These are phyloP conservation scores for Scleropages formosus DNA, from an alignment of 2,797 vertebrate genomes.

Conservation along the genomic window DNA sequence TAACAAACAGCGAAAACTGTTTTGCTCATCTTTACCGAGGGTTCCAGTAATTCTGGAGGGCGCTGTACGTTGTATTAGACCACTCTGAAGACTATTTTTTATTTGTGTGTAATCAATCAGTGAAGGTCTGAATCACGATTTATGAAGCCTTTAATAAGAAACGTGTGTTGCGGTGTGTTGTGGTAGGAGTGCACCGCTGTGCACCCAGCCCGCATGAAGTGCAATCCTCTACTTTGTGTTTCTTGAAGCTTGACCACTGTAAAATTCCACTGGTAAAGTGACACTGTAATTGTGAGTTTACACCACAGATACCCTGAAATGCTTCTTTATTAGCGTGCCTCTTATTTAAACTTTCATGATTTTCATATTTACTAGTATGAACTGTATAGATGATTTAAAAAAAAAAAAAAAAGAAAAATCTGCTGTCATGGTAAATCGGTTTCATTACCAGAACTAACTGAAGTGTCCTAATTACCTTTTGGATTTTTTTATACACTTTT, in stretches of 20 bases:
- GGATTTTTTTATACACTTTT: slow-evolving; percentile 3
- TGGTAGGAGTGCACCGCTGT: not conserved
- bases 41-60: too few species aligned
- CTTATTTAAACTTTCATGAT: not conserved
- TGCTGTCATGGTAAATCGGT: slow-evolving; percentile 18
- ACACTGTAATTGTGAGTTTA: slow-evolving; percentile 1
- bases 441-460: slow-evolving; percentile 11
- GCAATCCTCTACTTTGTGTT: slow-evolving; percentile 14
- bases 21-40: too few species aligned
- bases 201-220: slow-evolving; percentile 12
- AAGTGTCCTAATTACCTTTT: slow-evolving; percentile 14
- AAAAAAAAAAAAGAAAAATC: not conserved
- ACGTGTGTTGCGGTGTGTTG: not conserved
- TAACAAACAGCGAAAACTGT: too few species aligned
- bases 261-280: not conserved
- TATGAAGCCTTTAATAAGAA: too few species aligned
- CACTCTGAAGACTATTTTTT: too few species aligned
- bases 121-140: too few species aligned
- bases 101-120: too few species aligned
- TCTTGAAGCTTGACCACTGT: slow-evolving; percentile 11
- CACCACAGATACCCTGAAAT: not conserved
- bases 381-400: not conserved
- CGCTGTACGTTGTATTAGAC: too few species aligned
- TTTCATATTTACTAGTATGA: not conserved
- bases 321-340: not conserved